Evolutionary conservation across 1,140 invertebrate species (phyloP), one percentile per base, ranked within the genome.

Genomic region (Helicoverpa zea): DNA sequence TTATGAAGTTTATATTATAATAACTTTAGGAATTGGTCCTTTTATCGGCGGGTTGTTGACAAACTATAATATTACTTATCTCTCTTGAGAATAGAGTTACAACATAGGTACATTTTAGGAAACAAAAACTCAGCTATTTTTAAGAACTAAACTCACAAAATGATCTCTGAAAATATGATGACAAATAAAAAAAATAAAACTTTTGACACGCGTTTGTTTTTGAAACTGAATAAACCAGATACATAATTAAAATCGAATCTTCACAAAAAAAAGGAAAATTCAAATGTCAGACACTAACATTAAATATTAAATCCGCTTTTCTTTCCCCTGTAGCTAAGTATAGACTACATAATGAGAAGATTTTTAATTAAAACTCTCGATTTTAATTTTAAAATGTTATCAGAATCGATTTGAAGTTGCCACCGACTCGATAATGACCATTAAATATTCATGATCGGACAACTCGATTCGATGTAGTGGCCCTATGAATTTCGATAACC

Each of bases 361-460:
- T 66, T 16, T 43, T 66, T 47, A 66, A 66, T 66, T 66, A 66
- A 66, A 66, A 66, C 5, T 16, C 14, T 47, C 11, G 63, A 66
- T 47, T 47, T 43, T 47, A 30, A 47, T 66, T 66, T 66, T 66
- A 66, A 66, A 47, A 18, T 66, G 35, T 66, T n/a, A 43, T 47
- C n/a, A 5, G 61, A 63, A 66, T 47, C 63, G 63, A 66, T 66
- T 66, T 66, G 35, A 66, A 43, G 10, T 66, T 18, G 63, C 3
- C 16, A 13, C 35, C 35, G 35, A 66, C 35, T 66, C 63, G 35
- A 66, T 66, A 66, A 66, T 43, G 35, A 16, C 30, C 3, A 66
- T 66, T 47, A 16, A 64, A 66, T 66, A 66, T 66, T 66, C 63
- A 66, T 66, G 63, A 66, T n/a, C 10, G 7, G 11, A 66, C 43